Conservation (phyloP, 1,140 invertebrate species). For the Ectropis grisescens region DNA sequence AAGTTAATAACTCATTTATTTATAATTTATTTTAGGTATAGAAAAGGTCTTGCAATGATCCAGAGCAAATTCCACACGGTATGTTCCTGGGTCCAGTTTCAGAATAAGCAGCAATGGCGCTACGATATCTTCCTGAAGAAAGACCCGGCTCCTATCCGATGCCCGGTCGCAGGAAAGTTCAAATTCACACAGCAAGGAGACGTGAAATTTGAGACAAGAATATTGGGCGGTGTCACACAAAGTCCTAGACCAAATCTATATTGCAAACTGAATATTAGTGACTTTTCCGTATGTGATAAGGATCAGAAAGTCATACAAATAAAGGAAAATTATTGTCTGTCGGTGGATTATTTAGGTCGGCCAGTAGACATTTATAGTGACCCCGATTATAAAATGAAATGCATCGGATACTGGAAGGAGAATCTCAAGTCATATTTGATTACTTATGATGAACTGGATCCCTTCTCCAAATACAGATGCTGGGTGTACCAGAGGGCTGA, state of each 20-base stretch:
- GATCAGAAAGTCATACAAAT: constrained; percentile 95
- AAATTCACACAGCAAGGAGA: constrained; percentile 92
- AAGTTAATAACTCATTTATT: too few relatives aligned
- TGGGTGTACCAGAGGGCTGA: constrained; percentile 98
- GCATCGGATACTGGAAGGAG: constrained; percentile 98
- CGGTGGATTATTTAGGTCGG: constrained; percentile 93
- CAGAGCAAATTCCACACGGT: constrained; percentile 92
- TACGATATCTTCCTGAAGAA: constrained; percentile 91
- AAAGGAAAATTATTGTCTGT: constrained; percentile 95
- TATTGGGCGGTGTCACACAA: constrained; percentile 93
- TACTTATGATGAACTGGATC: constrained; percentile 96
- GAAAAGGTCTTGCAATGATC: constrained; percentile 91
- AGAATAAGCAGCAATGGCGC: constrained; percentile 87
- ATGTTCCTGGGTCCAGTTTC: constrained; percentile 94
- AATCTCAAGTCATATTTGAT: constrained; percentile 97
- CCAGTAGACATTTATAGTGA: constrained; percentile 96
- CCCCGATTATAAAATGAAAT: constrained; percentile 96
- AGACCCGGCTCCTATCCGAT: constrained; percentile 92
- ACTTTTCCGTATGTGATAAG: constrained; percentile 93
- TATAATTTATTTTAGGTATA: constrained; percentile 73
- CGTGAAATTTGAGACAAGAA: constrained; percentile 90
- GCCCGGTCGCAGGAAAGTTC: constrained; percentile 96
- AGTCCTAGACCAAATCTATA: constrained; percentile 93
- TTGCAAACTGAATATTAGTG: constrained; percentile 94
- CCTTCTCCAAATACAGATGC: constrained; percentile 95